Evolutionary conservation across 2,888 invertebrate species (phyloP), one percentile per base, ranked within the genome.

Genomic region (Dicranocentrus wangi): DNA sequence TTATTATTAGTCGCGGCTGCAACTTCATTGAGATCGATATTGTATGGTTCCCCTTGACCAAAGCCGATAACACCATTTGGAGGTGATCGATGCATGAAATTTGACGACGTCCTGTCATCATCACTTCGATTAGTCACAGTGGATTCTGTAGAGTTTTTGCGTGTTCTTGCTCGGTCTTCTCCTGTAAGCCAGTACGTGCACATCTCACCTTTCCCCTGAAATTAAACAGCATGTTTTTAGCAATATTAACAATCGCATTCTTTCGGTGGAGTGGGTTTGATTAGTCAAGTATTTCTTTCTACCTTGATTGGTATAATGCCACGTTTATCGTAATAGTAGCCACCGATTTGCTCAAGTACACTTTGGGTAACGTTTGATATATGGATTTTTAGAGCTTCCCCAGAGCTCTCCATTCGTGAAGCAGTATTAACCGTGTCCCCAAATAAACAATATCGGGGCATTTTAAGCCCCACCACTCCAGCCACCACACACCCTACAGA

Each of bases 331-430:
- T 95, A 90, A 27, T 92, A 92, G 88, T 97, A 97, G 0, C 94
- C 94, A 89, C 95, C 96, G 15, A 84, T 68, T 86, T 93, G 93
- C 69, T 95, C 94, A 86, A 97, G 90, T 63, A 96, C 92, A n/a
- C 91, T 91, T 87, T 94, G 93, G 0, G 96, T 94, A 63, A 93
- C 92, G 66, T 94, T 93, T 84, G 96, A 96, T 5, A 97, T 92
- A 88, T 97, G 97, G 85, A 97, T 96, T 86, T 94, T 93, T 5
- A 96, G 89, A 0, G 97, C 96, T 95, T 93, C 93, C 0, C 94
- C 94, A 1, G 92, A 92, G 66, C 94, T 93, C 88, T 94, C 94
- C 94, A 95, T 94, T 42, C 94, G 89, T 0, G 93, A 93, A 0
- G 94, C 94, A 0, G 94, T 94, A 88, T 94, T 94, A 0, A 95